Conservation (phyloP, 2,113 vertebrate species). For the Phyllostomus hastatus region DNA sequence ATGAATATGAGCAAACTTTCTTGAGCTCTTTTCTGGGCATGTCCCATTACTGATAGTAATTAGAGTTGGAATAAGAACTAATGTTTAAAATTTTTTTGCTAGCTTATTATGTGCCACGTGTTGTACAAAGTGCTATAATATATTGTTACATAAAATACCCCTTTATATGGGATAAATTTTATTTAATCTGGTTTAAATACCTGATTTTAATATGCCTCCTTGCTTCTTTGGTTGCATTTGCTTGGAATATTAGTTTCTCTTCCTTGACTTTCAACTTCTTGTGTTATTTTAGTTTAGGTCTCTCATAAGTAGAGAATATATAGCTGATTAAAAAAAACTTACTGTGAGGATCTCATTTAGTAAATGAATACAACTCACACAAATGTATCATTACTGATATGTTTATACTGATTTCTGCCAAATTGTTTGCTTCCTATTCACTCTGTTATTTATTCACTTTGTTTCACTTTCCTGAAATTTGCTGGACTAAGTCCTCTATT, state of each 20-base stretch:
- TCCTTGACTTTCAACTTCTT: not conserved
- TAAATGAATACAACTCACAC: not conserved
- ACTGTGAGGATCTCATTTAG: not conserved
- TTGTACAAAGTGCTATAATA: not conserved
- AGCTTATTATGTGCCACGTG: not conserved
- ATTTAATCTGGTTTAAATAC: not conserved
- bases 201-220: not conserved
- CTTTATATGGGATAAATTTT: not conserved
- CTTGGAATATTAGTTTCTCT: not conserved
- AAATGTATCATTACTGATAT: not conserved
- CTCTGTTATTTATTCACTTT: not conserved
- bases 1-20: not conserved
- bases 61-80: not conserved
- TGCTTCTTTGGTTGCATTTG: not conserved
- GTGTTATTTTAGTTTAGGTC: not conserved
- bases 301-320: not conserved
- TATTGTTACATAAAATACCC: not conserved
- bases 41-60: not conserved
- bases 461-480: not conserved
- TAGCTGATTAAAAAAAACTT: not conserved
- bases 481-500: not conserved
- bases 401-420: not conserved
- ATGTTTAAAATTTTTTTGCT: not conserved
- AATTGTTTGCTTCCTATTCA: not conserved
- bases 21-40: not conserved